Evolutionary conservation across 1,140 invertebrate species (phyloP).

Genomic region (Amphibalanus amphitrite): DNA sequence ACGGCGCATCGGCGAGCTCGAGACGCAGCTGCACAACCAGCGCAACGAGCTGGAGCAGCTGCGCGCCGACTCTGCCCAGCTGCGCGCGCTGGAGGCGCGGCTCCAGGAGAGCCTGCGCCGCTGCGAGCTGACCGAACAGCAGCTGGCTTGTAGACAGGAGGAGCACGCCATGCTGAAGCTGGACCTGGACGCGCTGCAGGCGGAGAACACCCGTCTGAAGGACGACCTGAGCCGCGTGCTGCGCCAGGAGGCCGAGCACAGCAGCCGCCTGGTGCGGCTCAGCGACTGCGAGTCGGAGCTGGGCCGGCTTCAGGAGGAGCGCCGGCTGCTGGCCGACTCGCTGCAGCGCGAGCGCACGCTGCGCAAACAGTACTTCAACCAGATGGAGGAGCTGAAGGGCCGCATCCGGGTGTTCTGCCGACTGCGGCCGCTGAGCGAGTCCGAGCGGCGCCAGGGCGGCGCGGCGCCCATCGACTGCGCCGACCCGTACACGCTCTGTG

Average conservation of each 20-base stretch:
- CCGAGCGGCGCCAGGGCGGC: slow-evolving; percentile 10
- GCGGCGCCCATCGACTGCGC: slow-evolving; percentile 4
- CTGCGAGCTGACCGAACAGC: slow-evolving; percentile 19
- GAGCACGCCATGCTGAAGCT: slow-evolving; percentile 22
- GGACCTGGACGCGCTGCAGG: slow-evolving; percentile 23
- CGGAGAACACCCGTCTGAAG: slow-evolving; percentile 23
- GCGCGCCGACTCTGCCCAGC: slow-evolving; percentile 12
- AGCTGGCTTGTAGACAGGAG: slow-evolving; percentile 20
- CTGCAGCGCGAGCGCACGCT: slow-evolving; percentile 30
- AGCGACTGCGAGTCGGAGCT: slow-evolving; percentile 10
- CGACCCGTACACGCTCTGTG: slow-evolving; percentile 15
- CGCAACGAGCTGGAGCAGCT: slow-evolving; percentile 14
- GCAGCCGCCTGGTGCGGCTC: slow-evolving; percentile 9
- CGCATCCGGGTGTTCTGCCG: slow-evolving; percentile 35
- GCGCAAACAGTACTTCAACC: slow-evolving; percentile 33
- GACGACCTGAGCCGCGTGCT: slow-evolving; percentile 21
- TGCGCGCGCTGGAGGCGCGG: slow-evolving; percentile 19
- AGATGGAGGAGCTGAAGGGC: slow-evolving; percentile 35
- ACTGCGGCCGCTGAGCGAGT: slow-evolving; percentile 19
- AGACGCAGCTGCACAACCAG: slow-evolving; percentile 19
- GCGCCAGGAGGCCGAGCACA: slow-evolving; percentile 5
- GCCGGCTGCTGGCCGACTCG: slow-evolving; percentile 28
- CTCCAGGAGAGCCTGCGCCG: slow-evolving; percentile 17
- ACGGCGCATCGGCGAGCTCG: slow-evolving; percentile 17
- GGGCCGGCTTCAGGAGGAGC: slow-evolving; percentile 22